These are phyloP conservation scores for Thera britannica DNA, from an alignment of 2,888 invertebrate genomes.

Conservation along the genomic window DNA sequence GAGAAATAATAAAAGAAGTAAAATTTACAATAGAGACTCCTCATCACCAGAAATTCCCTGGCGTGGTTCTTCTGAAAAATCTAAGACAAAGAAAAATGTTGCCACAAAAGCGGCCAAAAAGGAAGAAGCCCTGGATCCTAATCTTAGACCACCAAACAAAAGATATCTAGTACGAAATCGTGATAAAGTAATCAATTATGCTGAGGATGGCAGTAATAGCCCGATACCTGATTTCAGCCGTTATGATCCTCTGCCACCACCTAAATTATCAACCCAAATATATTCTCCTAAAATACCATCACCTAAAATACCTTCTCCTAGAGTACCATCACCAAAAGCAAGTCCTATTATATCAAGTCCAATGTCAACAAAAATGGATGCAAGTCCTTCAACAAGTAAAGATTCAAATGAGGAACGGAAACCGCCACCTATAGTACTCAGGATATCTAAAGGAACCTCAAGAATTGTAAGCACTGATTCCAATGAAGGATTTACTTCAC, in stretches of 20 bases:
- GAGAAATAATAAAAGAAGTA: slow-evolving; percentile 68
- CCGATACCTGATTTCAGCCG: slow-evolving; percentile 76
- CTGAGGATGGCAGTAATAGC: slow-evolving; percentile 85
- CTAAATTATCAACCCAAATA: slow-evolving; percentile 50
- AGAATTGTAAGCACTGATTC: slow-evolving; percentile 87
- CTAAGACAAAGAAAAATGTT: slow-evolving; percentile 72
- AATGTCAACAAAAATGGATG: slow-evolving; percentile 66
- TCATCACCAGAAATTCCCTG: slow-evolving; percentile 79
- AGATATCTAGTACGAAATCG: slow-evolving; percentile 83
- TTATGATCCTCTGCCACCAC: slow-evolving; percentile 61
- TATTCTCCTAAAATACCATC: slow-evolving; percentile 49
- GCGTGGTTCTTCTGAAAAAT: slow-evolving; percentile 74
- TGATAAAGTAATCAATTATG: slow-evolving; percentile 86
- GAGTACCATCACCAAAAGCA: slow-evolving; percentile 74
- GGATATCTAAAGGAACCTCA: slow-evolving; percentile 92
- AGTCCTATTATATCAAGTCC: slow-evolving; percentile 75
- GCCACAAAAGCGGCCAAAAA: slow-evolving; percentile 77
- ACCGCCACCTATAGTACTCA: slow-evolving; percentile 93
- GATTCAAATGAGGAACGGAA: slow-evolving; percentile 77
- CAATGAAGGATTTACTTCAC: slow-evolving; percentile 85
- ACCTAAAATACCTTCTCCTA: slow-evolving; percentile 59
- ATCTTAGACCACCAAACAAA: slow-evolving; percentile 80
- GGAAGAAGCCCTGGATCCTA: slow-evolving; percentile 68
- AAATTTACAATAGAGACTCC: slow-evolving; percentile 74
- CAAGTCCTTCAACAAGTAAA: slow-evolving; percentile 79